Conservation (phyloP, 2,113 vertebrate genomes). For the Eidolon helvum region DNA sequence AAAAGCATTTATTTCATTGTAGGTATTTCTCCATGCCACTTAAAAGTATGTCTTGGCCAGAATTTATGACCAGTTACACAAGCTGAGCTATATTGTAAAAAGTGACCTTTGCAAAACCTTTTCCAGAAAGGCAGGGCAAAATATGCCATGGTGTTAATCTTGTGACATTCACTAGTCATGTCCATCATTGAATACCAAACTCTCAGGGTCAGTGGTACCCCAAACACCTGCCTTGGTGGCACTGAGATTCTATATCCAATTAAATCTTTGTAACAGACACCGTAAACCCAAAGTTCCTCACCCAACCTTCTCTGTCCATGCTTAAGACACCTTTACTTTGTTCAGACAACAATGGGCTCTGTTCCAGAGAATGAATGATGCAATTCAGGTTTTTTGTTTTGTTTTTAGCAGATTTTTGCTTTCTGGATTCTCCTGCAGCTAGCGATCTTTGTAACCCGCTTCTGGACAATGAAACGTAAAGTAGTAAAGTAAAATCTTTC, state of each 20-base stretch:
- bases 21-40: background rate
- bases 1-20: slow-evolving; percentile 48
- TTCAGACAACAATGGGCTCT: background rate
- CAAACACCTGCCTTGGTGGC: accelerated
- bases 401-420: background rate
- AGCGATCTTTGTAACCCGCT: background rate
- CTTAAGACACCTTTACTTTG: background rate
- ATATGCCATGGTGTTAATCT: background rate
- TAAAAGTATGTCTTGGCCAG: background rate
- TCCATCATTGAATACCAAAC: background rate
- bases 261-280: background rate
- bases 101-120: background rate
- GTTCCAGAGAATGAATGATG: background rate
- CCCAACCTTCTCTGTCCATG: background rate
- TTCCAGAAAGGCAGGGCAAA: background rate
- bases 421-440: background rate
- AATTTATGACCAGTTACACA: background rate
- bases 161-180: background rate
- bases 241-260: background rate
- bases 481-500: background rate
- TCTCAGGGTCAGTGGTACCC: background rate
- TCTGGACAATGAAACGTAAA: background rate
- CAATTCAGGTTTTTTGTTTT: background rate
- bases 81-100: background rate
- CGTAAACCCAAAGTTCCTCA: background rate